Conservation (phyloP, 1,140 invertebrate species). For the Drosophila bocqueti region DNA sequence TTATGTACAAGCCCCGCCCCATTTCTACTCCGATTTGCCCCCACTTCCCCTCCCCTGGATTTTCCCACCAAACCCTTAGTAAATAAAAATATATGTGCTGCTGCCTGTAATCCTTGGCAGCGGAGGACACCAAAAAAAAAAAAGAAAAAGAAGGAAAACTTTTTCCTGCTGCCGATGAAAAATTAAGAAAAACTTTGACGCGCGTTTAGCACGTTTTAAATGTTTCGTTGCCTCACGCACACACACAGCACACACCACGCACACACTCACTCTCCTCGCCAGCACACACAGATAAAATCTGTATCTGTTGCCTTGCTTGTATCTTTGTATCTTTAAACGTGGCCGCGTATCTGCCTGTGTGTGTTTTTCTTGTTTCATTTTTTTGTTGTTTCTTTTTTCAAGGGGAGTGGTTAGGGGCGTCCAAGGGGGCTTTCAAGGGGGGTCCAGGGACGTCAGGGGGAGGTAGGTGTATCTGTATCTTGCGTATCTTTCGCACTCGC, state of each 20-base stretch:
- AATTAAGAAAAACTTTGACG: conserved; percentile 84
- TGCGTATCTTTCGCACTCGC: conserved; percentile 80
- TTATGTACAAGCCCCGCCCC: conserved; percentile 62
- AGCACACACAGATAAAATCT: conserved; percentile 45
- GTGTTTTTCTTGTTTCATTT: conserved; percentile 41
- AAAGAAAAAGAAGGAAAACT: conserved; percentile 44
- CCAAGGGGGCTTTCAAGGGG: neutral
- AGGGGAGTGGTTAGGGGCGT: conserved; percentile 11
- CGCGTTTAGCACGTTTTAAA: conserved; percentile 83
- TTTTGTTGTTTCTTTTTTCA: conserved; percentile 25
- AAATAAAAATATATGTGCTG: conserved; percentile 36
- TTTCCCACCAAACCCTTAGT: neutral
- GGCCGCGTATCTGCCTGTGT: conserved; percentile 56
- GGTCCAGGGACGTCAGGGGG: neutral
- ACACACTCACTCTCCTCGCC: conserved; percentile 33
- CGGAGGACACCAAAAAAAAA: conserved; percentile 14
- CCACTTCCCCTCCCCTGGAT: neutral
- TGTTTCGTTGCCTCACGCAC: conserved; percentile 64
- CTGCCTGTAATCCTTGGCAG: conserved; percentile 58
- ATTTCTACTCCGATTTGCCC: conserved; percentile 9
- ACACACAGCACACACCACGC: conserved; percentile 20
- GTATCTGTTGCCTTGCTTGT: conserved; percentile 72
- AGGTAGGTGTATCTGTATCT: conserved; percentile 61
- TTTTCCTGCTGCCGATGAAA: conserved; percentile 76
- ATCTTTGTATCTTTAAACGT: conserved; percentile 82